Percentiles rank a stretch among this genome's conserved stretches.
Conservation (phyloP, 2,888 invertebrate genomes). For the Eretmocerus hayati region DNA sequence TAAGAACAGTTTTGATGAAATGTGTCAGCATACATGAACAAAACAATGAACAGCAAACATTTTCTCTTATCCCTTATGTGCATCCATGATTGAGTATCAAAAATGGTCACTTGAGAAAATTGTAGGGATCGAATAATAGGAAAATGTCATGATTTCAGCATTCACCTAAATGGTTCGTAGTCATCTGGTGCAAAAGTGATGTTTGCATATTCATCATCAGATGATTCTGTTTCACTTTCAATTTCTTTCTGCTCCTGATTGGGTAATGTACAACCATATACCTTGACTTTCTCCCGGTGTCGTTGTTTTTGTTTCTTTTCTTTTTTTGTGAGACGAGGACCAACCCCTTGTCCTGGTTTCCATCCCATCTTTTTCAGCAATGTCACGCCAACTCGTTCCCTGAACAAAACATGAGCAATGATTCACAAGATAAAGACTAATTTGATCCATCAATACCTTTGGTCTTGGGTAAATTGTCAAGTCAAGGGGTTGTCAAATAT, state of each 20-base stretch:
- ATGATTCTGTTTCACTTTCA: slow-evolving; percentile 43
- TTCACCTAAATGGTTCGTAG: slow-evolving; percentile 61
- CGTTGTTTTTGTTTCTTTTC: slow-evolving; percentile 41
- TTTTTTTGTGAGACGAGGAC: slow-evolving; percentile 52
- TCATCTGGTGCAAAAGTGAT: slow-evolving; percentile 74
- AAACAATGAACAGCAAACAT: slow-evolving; percentile 1
- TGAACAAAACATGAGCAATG: no score
- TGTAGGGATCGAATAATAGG: no score
- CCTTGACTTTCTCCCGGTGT: slow-evolving; percentile 39
- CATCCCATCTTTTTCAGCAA: slow-evolving; percentile 89
- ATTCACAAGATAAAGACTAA: no score
- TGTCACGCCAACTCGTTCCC: slow-evolving; percentile 80
- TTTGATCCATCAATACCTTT: no score
- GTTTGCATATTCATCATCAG: slow-evolving; percentile 53
- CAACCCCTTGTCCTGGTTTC: slow-evolving; percentile 81
- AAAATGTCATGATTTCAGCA: no score
- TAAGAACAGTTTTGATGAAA: no score
- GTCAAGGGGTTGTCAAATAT: no score
- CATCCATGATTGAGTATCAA: no score
- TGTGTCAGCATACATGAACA: no score
- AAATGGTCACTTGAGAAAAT: no score
- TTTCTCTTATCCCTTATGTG: background rate
- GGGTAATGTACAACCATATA: slow-evolving; percentile 52
- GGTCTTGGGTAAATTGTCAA: no score
- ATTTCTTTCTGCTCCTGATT: slow-evolving; percentile 19